Evolutionary conservation across 2,113 vertebrate species (phyloP), one percentile per base, ranked within the genome.

Genomic region (Patagioenas fasciata): DNA sequence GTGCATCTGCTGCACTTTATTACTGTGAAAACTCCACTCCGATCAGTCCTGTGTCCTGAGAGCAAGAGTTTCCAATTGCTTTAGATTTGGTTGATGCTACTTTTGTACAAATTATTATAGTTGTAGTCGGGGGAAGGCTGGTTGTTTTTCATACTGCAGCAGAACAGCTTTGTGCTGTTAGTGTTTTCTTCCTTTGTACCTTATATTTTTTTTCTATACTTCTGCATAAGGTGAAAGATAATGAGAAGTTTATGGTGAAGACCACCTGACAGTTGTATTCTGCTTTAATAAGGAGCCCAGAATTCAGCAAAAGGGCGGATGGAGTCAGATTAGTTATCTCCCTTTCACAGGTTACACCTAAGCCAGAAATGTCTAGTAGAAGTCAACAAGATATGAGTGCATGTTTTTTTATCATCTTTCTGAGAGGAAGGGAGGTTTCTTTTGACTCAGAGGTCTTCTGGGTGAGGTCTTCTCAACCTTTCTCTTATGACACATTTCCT

Each of bases 401-500:
- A 40, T 93, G 67, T 87, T 94, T 95, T 95, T 96, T 96, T 93
- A 89, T 83, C 84, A 85, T 94, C 72, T 82, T 88, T 95, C 36
- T 65, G 75, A 94, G 56, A 91, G 93, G 94, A 95, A 96, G 90
- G 92, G 97, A 91, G 85, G 29, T 85, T 96, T 93, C 95, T 82
- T 84, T 80, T 85, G 42, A 89, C 82, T 93, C 61, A 44, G 70
- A 93, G 56, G 8, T 95, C 86, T 79, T 95, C 83, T 88, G 89
- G 80, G 87, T 74, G 95, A 95, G 88, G 91, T 95, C 96, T 95
- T 96, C 86, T 92, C 77, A 95, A 71, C 92, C 82, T 93, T 87
- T 94, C 72, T 94, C 88, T 80, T 91, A 92, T 92, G 93, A 96
- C 89, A 93, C 94, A 91, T 95, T 96, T 96, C 96, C 97, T 93